phyloP scores from a whole-genome alignment of 1,140 invertebrate species.

The Hylaeus volcanicus region DNA sequence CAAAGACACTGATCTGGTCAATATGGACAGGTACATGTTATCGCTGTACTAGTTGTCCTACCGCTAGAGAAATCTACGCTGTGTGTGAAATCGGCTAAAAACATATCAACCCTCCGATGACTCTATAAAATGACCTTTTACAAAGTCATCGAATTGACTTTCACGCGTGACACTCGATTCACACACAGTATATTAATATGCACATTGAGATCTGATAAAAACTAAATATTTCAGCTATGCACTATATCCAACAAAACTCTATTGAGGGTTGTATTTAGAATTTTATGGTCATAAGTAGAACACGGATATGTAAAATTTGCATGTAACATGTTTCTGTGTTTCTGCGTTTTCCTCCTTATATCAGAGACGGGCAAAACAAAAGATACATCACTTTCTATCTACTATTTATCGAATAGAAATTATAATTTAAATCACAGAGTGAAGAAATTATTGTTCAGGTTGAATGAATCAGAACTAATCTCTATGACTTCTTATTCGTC shows the following conservation, averaged over 20 bases:
- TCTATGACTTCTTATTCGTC: too few species aligned
- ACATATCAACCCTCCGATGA: not conserved
- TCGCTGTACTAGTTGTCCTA: constrained; percentile 74
- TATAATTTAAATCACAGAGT: too few species aligned
- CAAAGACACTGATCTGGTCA: constrained; percentile 70
- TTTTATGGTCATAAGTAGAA: constrained; percentile 57
- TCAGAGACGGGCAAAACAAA: too few species aligned
- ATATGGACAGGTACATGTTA: constrained; percentile 77
- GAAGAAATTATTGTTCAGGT: too few species aligned
- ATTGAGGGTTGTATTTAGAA: constrained; percentile 41
- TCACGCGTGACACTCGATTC: not conserved
- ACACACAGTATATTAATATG: not conserved
- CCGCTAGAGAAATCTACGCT: constrained; percentile 46
- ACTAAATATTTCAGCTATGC: constrained; percentile 37
- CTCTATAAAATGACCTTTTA: not conserved
- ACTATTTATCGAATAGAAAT: too few species aligned
- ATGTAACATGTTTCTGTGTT: constrained; percentile 36
- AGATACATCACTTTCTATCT: too few species aligned
- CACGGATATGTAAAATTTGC: constrained; percentile 65
- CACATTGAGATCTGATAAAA: constrained; percentile 13
- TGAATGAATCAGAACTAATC: too few species aligned
- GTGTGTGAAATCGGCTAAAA: not conserved
- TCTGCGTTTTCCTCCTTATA: constrained; percentile 6
- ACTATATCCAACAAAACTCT: constrained; percentile 34
- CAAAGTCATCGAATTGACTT: not conserved